A percentile compares a stretch with the other conserved stretches of the same genome.
phyloP scores from a whole-genome alignment of 2,113 vertebrate genomes.

The Ciconia stormi region DNA sequence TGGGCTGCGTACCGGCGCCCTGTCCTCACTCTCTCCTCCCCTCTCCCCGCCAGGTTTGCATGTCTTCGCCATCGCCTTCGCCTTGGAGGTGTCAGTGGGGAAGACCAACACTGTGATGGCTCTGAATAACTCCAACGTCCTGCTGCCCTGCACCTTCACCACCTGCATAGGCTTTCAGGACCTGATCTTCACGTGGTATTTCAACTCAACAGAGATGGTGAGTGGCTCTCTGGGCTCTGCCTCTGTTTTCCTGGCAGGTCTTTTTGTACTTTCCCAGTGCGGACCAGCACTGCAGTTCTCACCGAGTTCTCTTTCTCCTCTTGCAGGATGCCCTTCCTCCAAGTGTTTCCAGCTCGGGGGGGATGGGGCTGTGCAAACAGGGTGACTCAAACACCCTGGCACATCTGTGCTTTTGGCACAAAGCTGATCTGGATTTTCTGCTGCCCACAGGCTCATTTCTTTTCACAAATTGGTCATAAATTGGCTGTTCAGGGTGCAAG shows the following conservation, averaged over 20 bases:
- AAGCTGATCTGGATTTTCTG: not conserved
- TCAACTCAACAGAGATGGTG: conserved; percentile 66
- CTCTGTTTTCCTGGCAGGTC: not conserved
- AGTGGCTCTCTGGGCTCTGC: not conserved
- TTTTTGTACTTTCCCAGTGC: not conserved
- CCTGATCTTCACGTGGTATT: conserved; percentile 87
- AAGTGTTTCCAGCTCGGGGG: not conserved
- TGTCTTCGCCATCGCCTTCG: conserved; percentile 45
- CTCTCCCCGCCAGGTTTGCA: conserved; percentile 52
- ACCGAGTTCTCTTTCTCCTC: not conserved
- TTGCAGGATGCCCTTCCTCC: not conserved
- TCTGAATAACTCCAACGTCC: conserved; percentile 86
- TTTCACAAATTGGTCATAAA: not conserved
- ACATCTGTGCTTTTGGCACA: not conserved
- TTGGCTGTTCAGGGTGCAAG: not conserved
- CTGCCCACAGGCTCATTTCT: not conserved
- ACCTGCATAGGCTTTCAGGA: conserved; percentile 90
- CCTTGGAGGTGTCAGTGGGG: conserved; percentile 88
- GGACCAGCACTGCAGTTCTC: not conserved
- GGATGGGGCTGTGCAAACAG: not conserved
- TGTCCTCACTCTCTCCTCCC: not conserved
- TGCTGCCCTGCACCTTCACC: conserved; percentile 85
- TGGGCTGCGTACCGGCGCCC: accelerated
- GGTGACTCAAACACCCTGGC: not conserved
- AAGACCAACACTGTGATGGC: conserved; percentile 84